Evolutionary conservation across 2,113 vertebrate genomes (phyloP).

Genomic region (Myocastor coypus): DNA sequence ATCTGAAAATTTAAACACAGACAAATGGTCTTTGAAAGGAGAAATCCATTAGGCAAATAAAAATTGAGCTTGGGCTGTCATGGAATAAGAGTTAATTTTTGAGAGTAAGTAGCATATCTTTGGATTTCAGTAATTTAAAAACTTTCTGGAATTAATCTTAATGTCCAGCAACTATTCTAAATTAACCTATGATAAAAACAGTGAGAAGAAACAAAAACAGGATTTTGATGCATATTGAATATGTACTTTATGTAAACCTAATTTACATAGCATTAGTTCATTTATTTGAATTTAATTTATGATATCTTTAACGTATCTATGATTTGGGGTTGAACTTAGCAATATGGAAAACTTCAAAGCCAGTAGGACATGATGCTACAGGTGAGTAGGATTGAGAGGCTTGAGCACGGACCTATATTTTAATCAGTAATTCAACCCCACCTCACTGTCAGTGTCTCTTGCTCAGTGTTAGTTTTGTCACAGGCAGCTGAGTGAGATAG

Average conservation of each 20-base stretch:
- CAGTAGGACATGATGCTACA: neutral
- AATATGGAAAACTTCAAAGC: neutral
- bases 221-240: neutral
- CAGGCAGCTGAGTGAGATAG: no score
- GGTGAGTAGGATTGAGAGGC: neutral
- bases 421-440: neutral
- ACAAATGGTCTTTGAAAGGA: conserved; percentile 42
- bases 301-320: neutral
- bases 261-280: neutral
- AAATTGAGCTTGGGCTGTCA: neutral
- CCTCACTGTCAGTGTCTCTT: neutral
- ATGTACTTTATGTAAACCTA: neutral
- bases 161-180: neutral
- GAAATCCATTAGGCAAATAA: conserved; percentile 20
- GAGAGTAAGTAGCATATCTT: neutral
- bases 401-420: neutral
- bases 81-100: neutral
- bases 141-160: neutral
- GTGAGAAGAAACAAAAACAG: neutral
- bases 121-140: neutral
- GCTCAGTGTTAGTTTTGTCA: neutral
- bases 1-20: conserved; percentile 34
- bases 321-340: neutral
- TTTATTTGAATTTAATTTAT: neutral
- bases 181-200: neutral